These are phyloP conservation scores for Apomyelois bistriatella DNA, from an alignment of 2,888 invertebrate species.

Conservation along the genomic window DNA sequence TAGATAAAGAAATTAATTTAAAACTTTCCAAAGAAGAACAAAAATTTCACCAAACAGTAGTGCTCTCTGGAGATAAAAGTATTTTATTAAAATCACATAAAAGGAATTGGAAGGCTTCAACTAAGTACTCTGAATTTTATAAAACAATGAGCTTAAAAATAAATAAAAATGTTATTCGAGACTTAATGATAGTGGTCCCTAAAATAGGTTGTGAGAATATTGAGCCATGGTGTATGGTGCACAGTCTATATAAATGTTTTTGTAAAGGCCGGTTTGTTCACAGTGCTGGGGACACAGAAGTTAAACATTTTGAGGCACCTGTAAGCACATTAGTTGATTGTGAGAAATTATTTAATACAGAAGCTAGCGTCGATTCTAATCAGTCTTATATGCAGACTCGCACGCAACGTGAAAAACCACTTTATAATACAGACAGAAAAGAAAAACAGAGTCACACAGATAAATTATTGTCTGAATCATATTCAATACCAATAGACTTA, in stretches of 20 bases:
- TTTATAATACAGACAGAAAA: not conserved
- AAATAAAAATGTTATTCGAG: constrained; percentile 30
- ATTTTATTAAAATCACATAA: constrained; percentile 81
- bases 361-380: not conserved
- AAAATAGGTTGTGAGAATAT: constrained; percentile 63
- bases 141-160: constrained; percentile 46
- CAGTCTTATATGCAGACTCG: not conserved
- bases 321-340: not conserved
- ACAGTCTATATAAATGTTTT: constrained; percentile 83
- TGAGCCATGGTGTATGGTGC: constrained; percentile 83
- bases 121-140: constrained; percentile 80
- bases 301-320: not conserved
- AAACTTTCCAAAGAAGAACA: constrained; percentile 84
- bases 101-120: constrained; percentile 80
- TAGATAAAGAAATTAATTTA: constrained; percentile 72
- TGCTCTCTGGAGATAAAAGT: constrained; percentile 82
- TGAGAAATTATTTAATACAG: not conserved
- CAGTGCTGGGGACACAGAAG: not conserved
- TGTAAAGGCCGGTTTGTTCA: constrained; percentile 72
- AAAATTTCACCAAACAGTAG: constrained; percentile 86
- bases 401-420: constrained; percentile 15
- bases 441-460: not conserved
- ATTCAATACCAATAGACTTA: not conserved
- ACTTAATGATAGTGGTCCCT: constrained; percentile 37
- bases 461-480: not conserved